Percentiles rank a stretch among this genome's conserved stretches.
phyloP scores from a whole-genome alignment of 2,797 vertebrate species.

The Rhabdophis nuchalis region DNA sequence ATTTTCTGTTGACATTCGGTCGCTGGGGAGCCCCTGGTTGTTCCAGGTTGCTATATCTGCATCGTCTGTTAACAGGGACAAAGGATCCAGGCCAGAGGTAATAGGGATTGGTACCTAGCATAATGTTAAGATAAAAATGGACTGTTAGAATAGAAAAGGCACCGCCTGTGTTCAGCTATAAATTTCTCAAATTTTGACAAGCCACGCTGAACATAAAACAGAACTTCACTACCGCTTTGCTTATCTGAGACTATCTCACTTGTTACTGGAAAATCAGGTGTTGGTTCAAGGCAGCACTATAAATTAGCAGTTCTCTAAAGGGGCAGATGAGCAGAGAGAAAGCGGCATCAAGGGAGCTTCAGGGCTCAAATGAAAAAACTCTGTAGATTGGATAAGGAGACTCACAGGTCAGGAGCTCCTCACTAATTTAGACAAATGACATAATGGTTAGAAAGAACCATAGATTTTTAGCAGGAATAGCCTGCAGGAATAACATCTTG shows the following conservation, averaged over 20 bases:
- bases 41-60: slow-evolving; percentile 71
- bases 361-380: not conserved
- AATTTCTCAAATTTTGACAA: not conserved
- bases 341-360: not conserved
- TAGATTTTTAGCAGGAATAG: not conserved
- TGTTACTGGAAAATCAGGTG: not conserved
- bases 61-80: slow-evolving; percentile 69
- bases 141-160: not conserved
- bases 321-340: not conserved
- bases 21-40: slow-evolving; percentile 75
- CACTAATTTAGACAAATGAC: not conserved
- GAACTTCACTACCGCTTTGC: not conserved
- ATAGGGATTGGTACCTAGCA: slow-evolving; percentile 72
- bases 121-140: not conserved
- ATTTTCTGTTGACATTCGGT: slow-evolving; percentile 71
- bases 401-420: not conserved
- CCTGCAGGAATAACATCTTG: not conserved
- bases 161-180: not conserved
- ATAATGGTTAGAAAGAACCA: not conserved
- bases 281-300: not conserved
- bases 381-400: not conserved
- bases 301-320: not conserved
- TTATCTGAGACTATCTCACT: not conserved
- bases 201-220: not conserved
- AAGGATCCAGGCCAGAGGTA: slow-evolving; percentile 67